Evolutionary conservation across 2,113 vertebrate species (phyloP).

Genomic region (Setophaga coronata): DNA sequence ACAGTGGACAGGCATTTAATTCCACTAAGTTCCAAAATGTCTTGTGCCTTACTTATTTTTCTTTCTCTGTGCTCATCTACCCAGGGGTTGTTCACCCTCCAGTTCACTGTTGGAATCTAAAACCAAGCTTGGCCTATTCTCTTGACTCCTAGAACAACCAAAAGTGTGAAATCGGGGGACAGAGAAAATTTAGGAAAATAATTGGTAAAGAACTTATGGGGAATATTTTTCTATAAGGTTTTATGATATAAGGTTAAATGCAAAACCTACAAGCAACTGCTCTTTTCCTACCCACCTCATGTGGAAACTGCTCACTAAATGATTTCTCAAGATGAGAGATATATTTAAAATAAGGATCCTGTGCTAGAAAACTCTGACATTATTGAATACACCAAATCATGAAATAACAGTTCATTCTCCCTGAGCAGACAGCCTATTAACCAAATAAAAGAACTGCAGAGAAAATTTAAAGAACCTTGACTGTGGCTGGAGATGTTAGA

Average conservation of each 20-base stretch:
- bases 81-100: not conserved
- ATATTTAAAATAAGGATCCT: not conserved
- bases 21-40: not conserved
- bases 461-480: not conserved
- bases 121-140: not conserved
- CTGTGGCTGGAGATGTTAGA: not conserved
- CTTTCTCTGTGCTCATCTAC: not conserved
- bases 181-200: not conserved
- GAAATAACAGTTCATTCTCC: not conserved
- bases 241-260: not conserved
- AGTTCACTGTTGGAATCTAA: slow-evolving; percentile 3
- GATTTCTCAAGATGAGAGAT: not conserved
- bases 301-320: not conserved
- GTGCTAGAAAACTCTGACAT: not conserved
- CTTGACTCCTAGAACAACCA: not conserved
- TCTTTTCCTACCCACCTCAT: not conserved
- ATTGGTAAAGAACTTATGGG: not conserved
- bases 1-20: not conserved
- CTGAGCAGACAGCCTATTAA: not conserved
- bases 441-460: not conserved
- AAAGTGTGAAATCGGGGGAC: not conserved
- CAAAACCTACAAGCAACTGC: not conserved
- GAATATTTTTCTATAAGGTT: not conserved
- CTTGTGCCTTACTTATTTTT: not conserved
- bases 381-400: not conserved